phyloP scores from a whole-genome alignment of 2,888 invertebrate genomes.

The Strigamia maritima region DNA sequence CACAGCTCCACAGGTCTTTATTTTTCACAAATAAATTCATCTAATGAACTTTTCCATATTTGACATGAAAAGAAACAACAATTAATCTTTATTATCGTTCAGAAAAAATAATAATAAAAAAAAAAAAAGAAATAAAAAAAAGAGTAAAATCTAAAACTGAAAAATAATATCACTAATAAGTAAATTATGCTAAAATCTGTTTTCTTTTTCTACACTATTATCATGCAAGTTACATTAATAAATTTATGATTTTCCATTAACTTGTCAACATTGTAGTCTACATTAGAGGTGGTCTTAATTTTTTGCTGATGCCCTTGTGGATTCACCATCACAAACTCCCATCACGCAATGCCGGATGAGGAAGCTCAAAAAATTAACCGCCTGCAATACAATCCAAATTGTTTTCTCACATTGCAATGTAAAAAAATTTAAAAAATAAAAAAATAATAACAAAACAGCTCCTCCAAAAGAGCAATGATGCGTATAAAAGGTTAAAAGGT shows the following conservation, averaged over 20 bases:
- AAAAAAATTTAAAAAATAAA: neutral
- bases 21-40: neutral
- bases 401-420: neutral
- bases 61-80: neutral
- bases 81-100: neutral
- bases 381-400: conserved; percentile 15
- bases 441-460: neutral
- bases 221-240: conserved; percentile 20
- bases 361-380: conserved; percentile 7
- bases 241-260: conserved; percentile 30
- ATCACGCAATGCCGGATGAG: conserved; percentile 26
- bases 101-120: neutral
- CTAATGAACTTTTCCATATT: neutral
- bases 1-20: conserved; percentile 13
- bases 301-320: neutral
- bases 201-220: neutral
- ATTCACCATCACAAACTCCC: conserved; percentile 7
- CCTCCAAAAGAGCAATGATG: no score
- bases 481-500: neutral
- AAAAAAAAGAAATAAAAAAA: neutral
- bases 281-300: conserved; percentile 3
- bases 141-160: neutral
- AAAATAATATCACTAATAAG: neutral
- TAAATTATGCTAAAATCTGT: neutral
- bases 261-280: conserved; percentile 21